A percentile compares a stretch with the other conserved stretches of the same genome.
Evolutionary conservation across 2,797 vertebrate species (phyloP).

Genomic region (Peromyscus eremicus): DNA sequence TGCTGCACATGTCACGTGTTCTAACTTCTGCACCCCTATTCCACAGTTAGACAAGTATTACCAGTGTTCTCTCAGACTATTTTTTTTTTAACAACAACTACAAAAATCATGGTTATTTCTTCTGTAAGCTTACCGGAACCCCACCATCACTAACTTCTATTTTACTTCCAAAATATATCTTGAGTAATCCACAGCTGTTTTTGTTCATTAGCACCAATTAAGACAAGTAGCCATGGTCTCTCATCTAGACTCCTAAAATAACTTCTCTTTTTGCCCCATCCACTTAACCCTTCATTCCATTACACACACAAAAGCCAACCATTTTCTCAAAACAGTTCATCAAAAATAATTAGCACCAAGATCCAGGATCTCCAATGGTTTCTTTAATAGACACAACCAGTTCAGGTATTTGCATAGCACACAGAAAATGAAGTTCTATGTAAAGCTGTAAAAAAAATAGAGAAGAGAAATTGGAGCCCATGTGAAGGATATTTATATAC

Average conservation of each 20-base stretch:
- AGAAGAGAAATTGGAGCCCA: neutral
- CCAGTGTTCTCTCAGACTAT: neutral
- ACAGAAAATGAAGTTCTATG: neutral
- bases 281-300: neutral
- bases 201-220: neutral
- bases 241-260: neutral
- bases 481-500: neutral
- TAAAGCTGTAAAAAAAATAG: neutral
- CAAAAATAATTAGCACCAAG: conserved; percentile 36
- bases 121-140: neutral
- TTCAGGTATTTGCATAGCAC: neutral
- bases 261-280: neutral
- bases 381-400: conserved; percentile 7
- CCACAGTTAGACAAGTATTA: neutral
- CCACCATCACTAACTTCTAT: conserved; percentile 6
- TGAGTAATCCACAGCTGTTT: neutral
- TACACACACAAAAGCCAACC: neutral
- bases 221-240: neutral
- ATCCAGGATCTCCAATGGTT: neutral
- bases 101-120: neutral
- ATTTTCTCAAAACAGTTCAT: conserved; percentile 1
- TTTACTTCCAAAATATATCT: conserved; percentile 26
- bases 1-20: no score
- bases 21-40: neutral
- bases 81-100: conserved; percentile 3